Evolutionary conservation across 64 coral and sea anemone genomes (phyloP).

Genomic region (Pocillopora damicornis): DNA sequence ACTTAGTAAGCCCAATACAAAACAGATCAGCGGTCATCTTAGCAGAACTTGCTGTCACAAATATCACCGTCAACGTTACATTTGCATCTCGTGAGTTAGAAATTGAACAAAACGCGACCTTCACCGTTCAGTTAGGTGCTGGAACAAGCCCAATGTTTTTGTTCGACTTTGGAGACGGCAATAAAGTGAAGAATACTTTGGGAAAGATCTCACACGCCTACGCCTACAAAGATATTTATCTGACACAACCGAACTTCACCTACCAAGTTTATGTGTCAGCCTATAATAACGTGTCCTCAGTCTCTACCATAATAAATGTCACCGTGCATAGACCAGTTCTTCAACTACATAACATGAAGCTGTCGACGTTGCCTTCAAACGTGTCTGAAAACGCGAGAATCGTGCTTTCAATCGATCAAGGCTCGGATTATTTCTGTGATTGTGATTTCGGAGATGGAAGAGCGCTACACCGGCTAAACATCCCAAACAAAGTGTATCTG

Average conservation of each 20-base stretch:
- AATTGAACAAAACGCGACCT: conserved; percentile 12
- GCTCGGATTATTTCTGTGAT: conserved; percentile 1
- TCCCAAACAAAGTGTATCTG: neutral
- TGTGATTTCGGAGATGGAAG: conserved; percentile 4
- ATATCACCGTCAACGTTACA: neutral
- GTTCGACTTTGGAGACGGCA: conserved; percentile 25
- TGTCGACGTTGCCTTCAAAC: conserved; percentile 6
- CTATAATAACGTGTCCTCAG: neutral
- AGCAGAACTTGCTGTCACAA: neutral
- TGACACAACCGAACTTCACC: neutral
- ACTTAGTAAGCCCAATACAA: conserved; percentile 14
- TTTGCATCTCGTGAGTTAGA: conserved; percentile 1
- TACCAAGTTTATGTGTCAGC: neutral
- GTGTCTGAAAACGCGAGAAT: conserved; percentile 6
- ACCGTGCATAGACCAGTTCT: conserved; percentile 19
- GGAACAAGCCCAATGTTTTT: conserved; percentile 6
- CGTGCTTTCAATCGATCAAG: conserved; percentile 2
- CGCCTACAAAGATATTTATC: neutral
- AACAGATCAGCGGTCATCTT: neutral
- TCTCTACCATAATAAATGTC: neutral
- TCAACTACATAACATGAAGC: neutral
- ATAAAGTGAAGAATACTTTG: neutral
- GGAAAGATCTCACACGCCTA: neutral
- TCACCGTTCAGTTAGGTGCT: neutral
- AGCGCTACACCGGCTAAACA: neutral